Base-by-base conservation (phyloP, 2,113 vertebrate species). In the Panurus biarmicus region DNA sequence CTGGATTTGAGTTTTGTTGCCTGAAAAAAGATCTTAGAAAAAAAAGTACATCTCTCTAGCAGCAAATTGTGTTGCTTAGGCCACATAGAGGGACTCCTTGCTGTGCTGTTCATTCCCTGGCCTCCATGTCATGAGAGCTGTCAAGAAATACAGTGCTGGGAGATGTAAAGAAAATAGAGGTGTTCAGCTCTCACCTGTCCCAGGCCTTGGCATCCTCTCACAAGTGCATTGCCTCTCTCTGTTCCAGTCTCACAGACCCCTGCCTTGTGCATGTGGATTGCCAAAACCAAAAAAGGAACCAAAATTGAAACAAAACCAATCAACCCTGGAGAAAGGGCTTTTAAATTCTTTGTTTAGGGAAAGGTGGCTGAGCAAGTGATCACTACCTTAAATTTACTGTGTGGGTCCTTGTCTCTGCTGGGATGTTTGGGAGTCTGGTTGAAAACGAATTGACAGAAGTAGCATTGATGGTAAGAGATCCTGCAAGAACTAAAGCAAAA, bases 401-500 rank as follows among this genome's bases (percentile, higher is more conserved):
- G 12, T 7, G 45, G 10, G 44, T 81, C 77, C 53, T 60, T 57
- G 53, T 73, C 45, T 76, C 54, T 75, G 38, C 74, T 58, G 74
- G 21, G 58, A 60, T 29, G 11, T 66, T 64, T 65, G 21, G n/a
- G 42, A 87, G 18, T 45, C 48, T 0, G 0, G 6, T 35, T 82
- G 54, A 76, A 90, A 95, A 65, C 1, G 0, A 67, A 66, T 11
- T n/a, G 62, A 87, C 45, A 75, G 54, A 95, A 87, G 54, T 85
- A 72, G 58, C 54, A 57, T 14, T 92, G 66, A 84, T 65, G 31
- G 71, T 61, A 65, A 89, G 38, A 89, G 28, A 85, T 64, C 48
- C 58, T 82, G 15, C 18, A 79, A 82, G 81, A 87, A 70, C 48
- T 78, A 78, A 89, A 90, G 72, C 26, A 78, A 92, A 96, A 94